Percentiles rank a stretch among this genome's conserved stretches.
Conservation (phyloP, 1,140 invertebrate genomes). For the Argopecten irradians region DNA sequence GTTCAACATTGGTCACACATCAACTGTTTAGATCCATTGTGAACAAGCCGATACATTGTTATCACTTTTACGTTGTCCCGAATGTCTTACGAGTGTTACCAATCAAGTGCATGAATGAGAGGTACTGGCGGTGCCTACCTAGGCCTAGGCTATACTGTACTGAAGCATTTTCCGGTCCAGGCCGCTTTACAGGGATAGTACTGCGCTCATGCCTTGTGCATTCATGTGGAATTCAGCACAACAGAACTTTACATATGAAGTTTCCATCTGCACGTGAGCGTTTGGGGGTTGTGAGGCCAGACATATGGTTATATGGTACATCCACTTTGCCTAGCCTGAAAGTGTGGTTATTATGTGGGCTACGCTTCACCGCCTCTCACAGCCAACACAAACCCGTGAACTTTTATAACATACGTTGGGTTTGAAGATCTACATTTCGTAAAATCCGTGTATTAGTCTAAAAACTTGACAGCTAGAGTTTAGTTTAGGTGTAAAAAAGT, state of each 20-base stretch:
- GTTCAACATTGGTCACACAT: background rate
- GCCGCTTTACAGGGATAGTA: background rate
- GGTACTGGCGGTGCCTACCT: background rate
- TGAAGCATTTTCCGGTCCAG: background rate
- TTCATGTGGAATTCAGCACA: slow-evolving; percentile 6
- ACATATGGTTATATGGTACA: background rate
- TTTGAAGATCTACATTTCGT: no score
- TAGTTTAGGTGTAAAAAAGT: no score
- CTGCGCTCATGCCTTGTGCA: slow-evolving; percentile 13
- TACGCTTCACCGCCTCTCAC: background rate
- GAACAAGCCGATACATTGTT: background rate
- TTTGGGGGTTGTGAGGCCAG: background rate
- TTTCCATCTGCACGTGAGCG: slow-evolving; percentile 7
- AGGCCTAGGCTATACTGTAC: background rate
- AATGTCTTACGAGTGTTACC: background rate
- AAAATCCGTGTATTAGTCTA: no score
- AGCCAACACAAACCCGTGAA: background rate
- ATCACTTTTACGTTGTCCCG: background rate
- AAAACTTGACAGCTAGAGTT: no score
- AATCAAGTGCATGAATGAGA: background rate
- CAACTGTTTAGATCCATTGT: background rate
- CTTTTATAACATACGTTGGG: background rate
- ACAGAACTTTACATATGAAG: background rate
- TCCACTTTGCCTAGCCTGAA: background rate
- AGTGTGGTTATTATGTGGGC: background rate